phyloP scores from a whole-genome alignment of 2,113 vertebrate species.

The Irena cyanogastra region DNA sequence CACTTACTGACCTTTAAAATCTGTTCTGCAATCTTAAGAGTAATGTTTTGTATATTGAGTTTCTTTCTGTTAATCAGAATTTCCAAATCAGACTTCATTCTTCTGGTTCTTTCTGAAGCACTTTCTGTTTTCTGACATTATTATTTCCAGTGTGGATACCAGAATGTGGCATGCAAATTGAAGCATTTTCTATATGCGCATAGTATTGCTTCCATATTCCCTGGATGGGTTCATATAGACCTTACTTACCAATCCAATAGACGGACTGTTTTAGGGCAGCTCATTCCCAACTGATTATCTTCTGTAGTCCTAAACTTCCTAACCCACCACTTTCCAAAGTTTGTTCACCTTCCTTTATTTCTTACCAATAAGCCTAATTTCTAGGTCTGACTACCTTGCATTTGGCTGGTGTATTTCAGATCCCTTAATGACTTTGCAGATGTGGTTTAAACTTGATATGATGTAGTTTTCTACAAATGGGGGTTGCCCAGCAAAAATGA shows the following conservation, averaged over 20 bases:
- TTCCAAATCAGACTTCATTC: not conserved
- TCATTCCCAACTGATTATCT: not conserved
- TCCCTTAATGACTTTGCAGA: not conserved
- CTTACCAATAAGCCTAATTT: not conserved
- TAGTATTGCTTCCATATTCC: not conserved
- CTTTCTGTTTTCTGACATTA: not conserved
- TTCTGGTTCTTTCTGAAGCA: not conserved
- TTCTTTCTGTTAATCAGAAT: not conserved
- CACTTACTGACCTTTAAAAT: not conserved
- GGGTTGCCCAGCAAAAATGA: not conserved
- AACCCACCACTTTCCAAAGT: not conserved
- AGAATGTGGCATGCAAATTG: not conserved
- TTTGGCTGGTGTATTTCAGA: not conserved
- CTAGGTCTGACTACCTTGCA: not conserved
- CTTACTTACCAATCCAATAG: not conserved
- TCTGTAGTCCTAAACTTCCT: not conserved
- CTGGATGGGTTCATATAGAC: not conserved
- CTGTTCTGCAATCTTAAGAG: not conserved
- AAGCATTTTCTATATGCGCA: fast-evolving
- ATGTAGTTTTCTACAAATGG: not conserved
- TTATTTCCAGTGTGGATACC: not conserved
- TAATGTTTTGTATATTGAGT: not conserved
- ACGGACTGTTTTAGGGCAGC: not conserved
- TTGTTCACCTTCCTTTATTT: not conserved
- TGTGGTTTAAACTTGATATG: not conserved